Percentiles rank a stretch among this genome's conserved stretches.
phyloP scores from a whole-genome alignment of 2,113 vertebrate species.

The Xyrauchen texanus region DNA sequence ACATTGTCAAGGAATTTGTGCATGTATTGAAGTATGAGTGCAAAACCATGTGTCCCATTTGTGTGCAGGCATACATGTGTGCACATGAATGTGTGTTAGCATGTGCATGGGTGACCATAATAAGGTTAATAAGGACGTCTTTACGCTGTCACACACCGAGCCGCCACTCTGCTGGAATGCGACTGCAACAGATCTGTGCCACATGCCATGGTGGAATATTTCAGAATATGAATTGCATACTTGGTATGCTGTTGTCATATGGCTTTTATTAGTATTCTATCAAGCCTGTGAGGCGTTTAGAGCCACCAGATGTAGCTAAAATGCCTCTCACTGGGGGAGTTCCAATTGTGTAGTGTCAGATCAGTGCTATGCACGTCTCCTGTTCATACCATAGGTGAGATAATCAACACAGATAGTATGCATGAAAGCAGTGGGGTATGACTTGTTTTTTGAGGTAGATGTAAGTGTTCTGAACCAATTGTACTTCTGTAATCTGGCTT shows the following conservation, averaged over 20 bases:
- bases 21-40: no score
- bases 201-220: conserved; percentile 67
- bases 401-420: not conserved
- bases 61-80: not conserved
- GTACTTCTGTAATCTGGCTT: no score
- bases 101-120: conserved; percentile 29
- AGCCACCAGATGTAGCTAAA: conserved; percentile 68
- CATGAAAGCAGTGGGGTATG: not conserved
- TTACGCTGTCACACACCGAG: conserved; percentile 54
- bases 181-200: conserved; percentile 59
- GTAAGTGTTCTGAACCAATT: no score
- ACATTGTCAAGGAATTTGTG: no score
- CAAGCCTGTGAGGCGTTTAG: conserved; percentile 67
- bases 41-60: not conserved
- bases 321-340: conserved; percentile 50
- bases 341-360: not conserved
- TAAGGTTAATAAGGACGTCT: conserved; percentile 71
- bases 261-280: conserved; percentile 78
- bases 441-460: not conserved
- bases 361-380: not conserved
- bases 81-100: no score
- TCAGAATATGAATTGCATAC: conserved; percentile 73
- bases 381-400: conserved; percentile 6
- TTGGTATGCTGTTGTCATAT: conserved; percentile 74
- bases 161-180: conserved; percentile 48